Evolutionary conservation across 2,797 vertebrate genomes (phyloP), one percentile per base, ranked within the genome.

Genomic region (Microhierax caerulescens): DNA sequence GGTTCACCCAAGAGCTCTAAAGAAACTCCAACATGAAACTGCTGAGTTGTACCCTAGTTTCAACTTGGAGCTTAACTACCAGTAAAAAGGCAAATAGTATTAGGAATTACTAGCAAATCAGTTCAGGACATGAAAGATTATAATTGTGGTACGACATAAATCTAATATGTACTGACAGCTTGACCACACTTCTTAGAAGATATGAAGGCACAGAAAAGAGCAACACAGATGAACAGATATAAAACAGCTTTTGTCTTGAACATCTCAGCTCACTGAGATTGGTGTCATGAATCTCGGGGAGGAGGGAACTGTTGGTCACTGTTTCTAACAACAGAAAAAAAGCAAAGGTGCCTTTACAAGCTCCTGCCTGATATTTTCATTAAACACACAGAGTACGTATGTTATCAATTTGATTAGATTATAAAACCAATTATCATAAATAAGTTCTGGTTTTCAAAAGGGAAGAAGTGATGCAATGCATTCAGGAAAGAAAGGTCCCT

Each of bases 261-360:
- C 24, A 47, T 32, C 47, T 76, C n/a, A 24, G 34, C 20, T 75
- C 47, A 6, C 19, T 13, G 19, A 47, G 30, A 47, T 27, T 1
- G 0, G 8, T 25, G 16, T 15, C 81, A 27, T 0, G 0, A 75
- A n/a, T 7, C 32, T 68, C 11, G 9, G 36, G 32, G 19, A 79
- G 8, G 3, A 75, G 37, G 7, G 21, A 61, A 69, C 23, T 36
- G 2, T 75, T 41, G 45, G 57, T 28, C 64, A 63, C 39, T 45
- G 11, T 28, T 90, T 67, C 36, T 74, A 24, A 54, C 5, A 61
- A 22, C 7, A 48, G 22, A 36, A 41, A 69, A 69, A 81, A 86
- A 25, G 3, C 13, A 75, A 86, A 65, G 14, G 8, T 0, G 5
- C 10, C 47, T 70, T 70, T 39, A 30, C 17, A 43, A 43, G 41